phyloP scores from a whole-genome alignment of 1,140 invertebrate genomes.

The Pachyrhynchus sulphureomaculatus region DNA sequence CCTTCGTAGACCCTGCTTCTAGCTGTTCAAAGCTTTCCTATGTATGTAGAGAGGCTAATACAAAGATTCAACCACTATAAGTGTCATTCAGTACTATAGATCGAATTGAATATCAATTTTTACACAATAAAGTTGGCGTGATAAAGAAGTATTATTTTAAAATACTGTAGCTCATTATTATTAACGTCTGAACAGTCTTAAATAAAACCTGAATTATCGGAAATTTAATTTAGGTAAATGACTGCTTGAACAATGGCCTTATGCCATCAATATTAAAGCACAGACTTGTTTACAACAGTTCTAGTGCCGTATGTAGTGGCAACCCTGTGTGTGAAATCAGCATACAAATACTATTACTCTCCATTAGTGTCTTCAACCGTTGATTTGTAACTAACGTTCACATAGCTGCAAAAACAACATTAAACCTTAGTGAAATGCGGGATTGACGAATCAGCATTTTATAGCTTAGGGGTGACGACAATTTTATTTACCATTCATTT shows the following conservation, averaged over 20 bases:
- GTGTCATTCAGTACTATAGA: no score
- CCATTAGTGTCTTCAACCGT: conserved; percentile 45
- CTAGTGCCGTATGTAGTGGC: conserved; percentile 40
- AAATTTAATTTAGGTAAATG: conserved; percentile 36
- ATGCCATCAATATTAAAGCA: conserved; percentile 38
- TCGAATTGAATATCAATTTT: no score
- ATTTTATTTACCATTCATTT: conserved; percentile 15
- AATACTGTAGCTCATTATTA: no score
- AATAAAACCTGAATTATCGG: not conserved
- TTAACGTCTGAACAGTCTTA: no score
- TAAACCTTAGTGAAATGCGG: conserved; percentile 35
- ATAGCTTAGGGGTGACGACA: conserved; percentile 2
- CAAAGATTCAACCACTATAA: no score
- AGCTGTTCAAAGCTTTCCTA: no score
- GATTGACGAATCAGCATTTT: conserved; percentile 30
- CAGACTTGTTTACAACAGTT: conserved; percentile 38
- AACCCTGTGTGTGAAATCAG: conserved; percentile 44
- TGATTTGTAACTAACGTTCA: conserved; percentile 46
- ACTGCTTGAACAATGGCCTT: conserved; percentile 28
- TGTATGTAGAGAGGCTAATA: no score
- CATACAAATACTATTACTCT: conserved; percentile 48
- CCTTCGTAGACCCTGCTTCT: no score
- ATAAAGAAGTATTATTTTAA: no score
- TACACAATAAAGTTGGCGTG: no score
- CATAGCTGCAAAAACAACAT: conserved; percentile 43